Conservation (phyloP, 2,888 invertebrate genomes). For the Drosophila rubida region DNA sequence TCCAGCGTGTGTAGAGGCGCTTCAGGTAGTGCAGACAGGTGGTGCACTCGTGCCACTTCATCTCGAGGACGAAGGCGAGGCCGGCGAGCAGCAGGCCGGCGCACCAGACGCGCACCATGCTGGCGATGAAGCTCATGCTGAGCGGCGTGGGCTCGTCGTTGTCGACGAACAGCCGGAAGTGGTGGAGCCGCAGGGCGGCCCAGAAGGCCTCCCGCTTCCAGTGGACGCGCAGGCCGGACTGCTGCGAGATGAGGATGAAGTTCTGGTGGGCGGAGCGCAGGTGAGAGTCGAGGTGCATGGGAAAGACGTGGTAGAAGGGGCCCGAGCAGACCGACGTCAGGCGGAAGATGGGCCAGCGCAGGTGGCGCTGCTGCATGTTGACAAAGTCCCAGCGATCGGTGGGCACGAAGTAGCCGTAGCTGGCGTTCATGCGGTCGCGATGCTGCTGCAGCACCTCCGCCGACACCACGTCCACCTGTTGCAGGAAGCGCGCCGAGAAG, state of each 20-base stretch:
- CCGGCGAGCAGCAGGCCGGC: conserved; percentile 60
- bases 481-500: conserved; percentile 51
- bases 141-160: conserved; percentile 58
- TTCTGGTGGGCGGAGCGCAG: conserved; percentile 56
- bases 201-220: conserved; percentile 70
- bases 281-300: conserved; percentile 75
- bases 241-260: conserved; percentile 67
- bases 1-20: neutral
- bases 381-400: conserved; percentile 80
- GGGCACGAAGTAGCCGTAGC: conserved; percentile 70
- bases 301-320: conserved; percentile 75
- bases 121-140: conserved; percentile 61
- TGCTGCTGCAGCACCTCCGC: conserved; percentile 48
- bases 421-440: conserved; percentile 68
- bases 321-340: conserved; percentile 75
- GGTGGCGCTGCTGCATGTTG: conserved; percentile 67
- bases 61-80: conserved; percentile 61
- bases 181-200: conserved; percentile 67
- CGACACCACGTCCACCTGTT: conserved; percentile 53
- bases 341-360: conserved; percentile 70
- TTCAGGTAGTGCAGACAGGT: too few species aligned
- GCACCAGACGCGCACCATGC: conserved; percentile 68
- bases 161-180: conserved; percentile 44
- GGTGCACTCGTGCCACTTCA: conserved; percentile 56
- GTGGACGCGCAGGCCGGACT: conserved; percentile 62